Evolutionary conservation across 2,797 vertebrate genomes (phyloP).

Genomic region (Molossus alvarezi): DNA sequence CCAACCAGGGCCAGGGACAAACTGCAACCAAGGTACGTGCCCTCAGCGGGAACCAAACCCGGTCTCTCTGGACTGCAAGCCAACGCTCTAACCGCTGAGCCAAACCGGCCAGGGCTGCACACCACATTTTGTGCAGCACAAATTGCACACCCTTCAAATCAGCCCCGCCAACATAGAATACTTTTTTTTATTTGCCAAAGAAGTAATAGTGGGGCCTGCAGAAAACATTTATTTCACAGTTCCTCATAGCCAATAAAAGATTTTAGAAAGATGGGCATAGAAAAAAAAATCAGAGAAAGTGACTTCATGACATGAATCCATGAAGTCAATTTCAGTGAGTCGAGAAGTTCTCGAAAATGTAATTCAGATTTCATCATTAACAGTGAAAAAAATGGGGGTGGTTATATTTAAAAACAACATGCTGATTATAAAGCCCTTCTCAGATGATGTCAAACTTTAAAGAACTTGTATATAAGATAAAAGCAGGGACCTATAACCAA

Average conservation of each 20-base stretch:
- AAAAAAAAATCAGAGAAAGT: not conserved
- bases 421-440: not conserved
- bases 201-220: not conserved
- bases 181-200: not conserved
- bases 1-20: too few species aligned
- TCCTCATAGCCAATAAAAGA: not conserved
- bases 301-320: not conserved
- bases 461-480: not conserved
- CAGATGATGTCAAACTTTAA: not conserved
- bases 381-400: not conserved
- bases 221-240: not conserved
- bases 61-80: too few species aligned
- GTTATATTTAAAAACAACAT: not conserved
- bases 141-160: not conserved
- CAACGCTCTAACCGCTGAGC: too few species aligned
- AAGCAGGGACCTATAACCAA: not conserved
- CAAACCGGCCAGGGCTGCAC: too few species aligned
- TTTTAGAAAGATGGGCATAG: not conserved
- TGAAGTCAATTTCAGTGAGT: not conserved
- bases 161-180: too few species aligned
- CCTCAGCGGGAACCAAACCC: too few species aligned
- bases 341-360: not conserved
- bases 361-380: constrained; percentile 30
- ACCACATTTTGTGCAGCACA: not conserved
- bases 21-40: too few species aligned